Evolutionary conservation across 2,888 invertebrate species (phyloP), one percentile per base, ranked within the genome.

Genomic region (Caenorhabditis uteleia): DNA sequence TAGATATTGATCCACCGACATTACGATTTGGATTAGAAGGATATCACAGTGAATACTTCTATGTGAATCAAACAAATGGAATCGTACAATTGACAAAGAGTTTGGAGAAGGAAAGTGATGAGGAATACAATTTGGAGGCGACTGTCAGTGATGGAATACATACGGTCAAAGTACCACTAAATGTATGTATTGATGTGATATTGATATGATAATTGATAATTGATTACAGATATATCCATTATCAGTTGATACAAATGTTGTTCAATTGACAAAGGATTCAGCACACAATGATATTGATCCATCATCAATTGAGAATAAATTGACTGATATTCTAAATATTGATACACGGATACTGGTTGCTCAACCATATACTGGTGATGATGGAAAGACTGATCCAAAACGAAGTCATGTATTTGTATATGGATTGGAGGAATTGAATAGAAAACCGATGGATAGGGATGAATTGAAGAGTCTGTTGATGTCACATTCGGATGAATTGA

Each of bases 331-430:
- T 29, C 39, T 65, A 8, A 73, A 66, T n/a, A 39, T 66, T 14
- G 79, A 78, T 12, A 69, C 67, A 8, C 46, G 69, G n/a, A 72
- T 81, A 4, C 65, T 80, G 21, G 70, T 69, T 29, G 76, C 80
- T 38, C 74, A 78, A 29, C 62, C 70, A 8, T 76, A 39, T 49
- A 68, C 73, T 0, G 68, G 56, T 12, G 73, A 74, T 12, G 59
- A 77, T 25, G 74, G 75, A 6, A 50, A 58, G 2, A 53, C 72
- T 8, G 70, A 78, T 49, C 40, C 62, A 0, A 48, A 49, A n/a
- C 68, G 65, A n/a, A 61, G 68, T 8, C 75, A 70, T 23, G 62
- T 81, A 34, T 74, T 73, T 34, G 74, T 81, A 18, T 80, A 81
- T 45, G 67, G 75, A 1, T 38, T 77, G 23, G 75, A 81, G 21